Conservation (phyloP, 1,140 invertebrate species). For the Fopius arisanus region DNA sequence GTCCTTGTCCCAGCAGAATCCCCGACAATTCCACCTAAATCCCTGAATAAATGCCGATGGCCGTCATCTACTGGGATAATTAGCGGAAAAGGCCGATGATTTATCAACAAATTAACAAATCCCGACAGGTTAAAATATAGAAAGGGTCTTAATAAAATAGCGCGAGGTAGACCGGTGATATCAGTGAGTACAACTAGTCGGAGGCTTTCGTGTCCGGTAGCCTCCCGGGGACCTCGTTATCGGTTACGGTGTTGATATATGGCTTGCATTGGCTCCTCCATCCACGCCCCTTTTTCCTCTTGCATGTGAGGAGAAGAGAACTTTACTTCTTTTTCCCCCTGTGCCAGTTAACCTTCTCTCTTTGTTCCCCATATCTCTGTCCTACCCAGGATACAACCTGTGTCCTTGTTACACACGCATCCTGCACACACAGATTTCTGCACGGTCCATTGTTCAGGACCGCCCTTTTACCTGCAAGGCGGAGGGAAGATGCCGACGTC, state of each 20-base stretch:
- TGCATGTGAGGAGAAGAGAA: not conserved
- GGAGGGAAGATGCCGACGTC: constrained; percentile 37
- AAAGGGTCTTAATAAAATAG: not conserved
- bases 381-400: not conserved
- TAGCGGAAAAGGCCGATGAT: not conserved
- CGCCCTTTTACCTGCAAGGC: not conserved
- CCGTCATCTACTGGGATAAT: too few relatives aligned
- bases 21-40: too few relatives aligned
- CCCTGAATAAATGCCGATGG: not conserved
- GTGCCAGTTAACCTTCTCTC: constrained; percentile 2
- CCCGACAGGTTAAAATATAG: not conserved
- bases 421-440: not conserved
- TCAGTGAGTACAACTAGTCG: not conserved
- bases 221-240: constrained; percentile 46
- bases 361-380: not conserved
- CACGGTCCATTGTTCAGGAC: constrained; percentile 47
- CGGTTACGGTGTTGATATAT: constrained; percentile 54
- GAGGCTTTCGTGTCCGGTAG: constrained; percentile 41
- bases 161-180: not conserved
- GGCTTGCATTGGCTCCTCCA: constrained; percentile 40
- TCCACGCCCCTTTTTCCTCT: constrained; percentile 35
- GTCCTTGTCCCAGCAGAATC: too few relatives aligned
- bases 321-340: not conserved
- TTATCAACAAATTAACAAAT: not conserved
- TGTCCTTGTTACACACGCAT: constrained; percentile 26